Conservation (phyloP, 23 tunicate species). For the Ascidia mentula region DNA sequence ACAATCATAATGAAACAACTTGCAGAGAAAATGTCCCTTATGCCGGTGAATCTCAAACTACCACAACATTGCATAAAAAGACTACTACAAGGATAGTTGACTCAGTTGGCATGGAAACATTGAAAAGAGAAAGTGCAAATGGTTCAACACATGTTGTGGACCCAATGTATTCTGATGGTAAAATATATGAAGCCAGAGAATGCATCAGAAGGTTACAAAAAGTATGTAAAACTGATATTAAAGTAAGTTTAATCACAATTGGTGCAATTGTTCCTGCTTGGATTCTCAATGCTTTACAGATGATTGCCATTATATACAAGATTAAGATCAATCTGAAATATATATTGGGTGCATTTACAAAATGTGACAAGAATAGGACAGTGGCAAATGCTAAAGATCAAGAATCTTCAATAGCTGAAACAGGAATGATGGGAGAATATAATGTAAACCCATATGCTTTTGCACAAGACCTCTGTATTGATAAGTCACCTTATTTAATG, state of each 20-base stretch:
- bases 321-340: neutral
- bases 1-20: neutral
- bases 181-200: neutral
- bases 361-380: neutral
- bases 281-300: neutral
- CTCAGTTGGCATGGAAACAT: neutral
- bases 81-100: neutral
- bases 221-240: neutral
- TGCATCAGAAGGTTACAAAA: neutral
- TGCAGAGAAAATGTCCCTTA: neutral
- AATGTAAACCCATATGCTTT: constrained; percentile 1
- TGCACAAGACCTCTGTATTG: neutral
- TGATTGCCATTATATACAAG: neutral
- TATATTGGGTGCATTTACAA: neutral
- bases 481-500: neutral
- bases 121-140: neutral
- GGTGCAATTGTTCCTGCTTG: neutral
- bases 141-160: neutral
- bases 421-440: neutral
- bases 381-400: neutral
- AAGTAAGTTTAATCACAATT: neutral
- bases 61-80: neutral
- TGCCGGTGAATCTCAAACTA: too few species aligned
- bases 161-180: neutral
- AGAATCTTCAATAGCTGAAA: neutral